These are phyloP conservation scores for Amphimedon queenslandica DNA, from an alignment of 37 sponge, comb jelly and placozoan genomes.

Conservation along the genomic window DNA sequence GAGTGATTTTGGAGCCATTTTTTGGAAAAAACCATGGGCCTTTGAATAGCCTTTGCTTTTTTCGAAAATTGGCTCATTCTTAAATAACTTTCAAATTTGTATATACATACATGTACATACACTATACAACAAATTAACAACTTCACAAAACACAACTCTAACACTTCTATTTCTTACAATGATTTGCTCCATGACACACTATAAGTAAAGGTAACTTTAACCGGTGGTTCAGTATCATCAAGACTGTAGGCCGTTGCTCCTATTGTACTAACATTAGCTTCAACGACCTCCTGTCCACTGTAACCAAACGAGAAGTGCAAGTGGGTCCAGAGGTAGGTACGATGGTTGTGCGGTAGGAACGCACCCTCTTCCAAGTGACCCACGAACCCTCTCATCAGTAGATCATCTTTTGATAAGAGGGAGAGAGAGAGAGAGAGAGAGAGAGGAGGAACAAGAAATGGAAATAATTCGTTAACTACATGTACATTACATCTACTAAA, in stretches of 20 bases:
- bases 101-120: conserved; percentile 4
- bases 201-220: conserved; percentile 77
- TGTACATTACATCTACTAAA: no score
- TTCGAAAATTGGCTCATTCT: no score
- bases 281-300: conserved; percentile 60
- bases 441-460: no score
- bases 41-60: no score
- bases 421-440: no score
- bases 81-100: neutral
- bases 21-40: no score
- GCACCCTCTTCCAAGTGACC: conserved; percentile 87
- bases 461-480: no score
- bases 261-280: conserved; percentile 74
- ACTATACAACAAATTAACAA: no score
- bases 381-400: conserved; percentile 85
- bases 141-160: no score
- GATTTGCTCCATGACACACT: conserved; percentile 70
- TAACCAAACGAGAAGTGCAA: conserved; percentile 80
- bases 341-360: conserved; percentile 78
- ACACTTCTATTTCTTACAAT: no score
- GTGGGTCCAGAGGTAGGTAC: conserved; percentile 79
- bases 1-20: no score
- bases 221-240: conserved; percentile 54
- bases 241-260: conserved; percentile 60
- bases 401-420: no score